Base-by-base conservation (phyloP, 1,140 invertebrate genomes). In the Lucilia cuprina region DNA sequence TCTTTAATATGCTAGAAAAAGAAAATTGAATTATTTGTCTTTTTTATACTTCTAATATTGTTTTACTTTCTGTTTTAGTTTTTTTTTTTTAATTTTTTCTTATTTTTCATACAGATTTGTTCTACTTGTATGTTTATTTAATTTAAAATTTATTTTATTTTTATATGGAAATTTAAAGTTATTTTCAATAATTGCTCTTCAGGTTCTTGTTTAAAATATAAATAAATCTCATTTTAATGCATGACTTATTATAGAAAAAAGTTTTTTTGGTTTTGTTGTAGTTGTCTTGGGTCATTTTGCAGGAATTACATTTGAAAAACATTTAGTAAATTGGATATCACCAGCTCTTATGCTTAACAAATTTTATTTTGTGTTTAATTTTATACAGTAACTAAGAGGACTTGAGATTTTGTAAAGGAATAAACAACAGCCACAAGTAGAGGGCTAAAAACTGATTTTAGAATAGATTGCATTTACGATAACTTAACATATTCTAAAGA, bases 151-250 rank as follows among this genome's bases (percentile, higher is more conserved):
- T 77, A 34, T 77, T 77, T 77, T 77, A 17, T 77, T 77, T 77
- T 77, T 77, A 17, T 77, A 77, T 77, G 74, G 35, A 34, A 41
- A 77, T 77, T 34, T 35, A 77, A 77, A 77, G 74, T 77, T 77
- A 55, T 55, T 55, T 77, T 77, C 34, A 41, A 41, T 77, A 41
- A 77, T 77, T 77, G 74, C 34, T 41, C 13, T 14, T n/a, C 35
- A 41, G 41, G 5, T 55, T 5, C 12, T 55, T 55, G 50, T 55
- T 55, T 5, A 55, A 55, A 77, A 77, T 41, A 77, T 41, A 77
- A 77, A 77, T 77, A 77, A 77, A 77, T 77, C 74, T 77, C 35
- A 77, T 77, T 77, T 77, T 77, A 77, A 77, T 34, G 74, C 74
- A 77, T 77, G 74, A 77, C 74, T 77, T 77, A 34, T 34, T 77